Evolutionary conservation across 30 jellyfish, hydroid and myxozoan species (phyloP).

Genomic region (Cassiopea andromeda): DNA sequence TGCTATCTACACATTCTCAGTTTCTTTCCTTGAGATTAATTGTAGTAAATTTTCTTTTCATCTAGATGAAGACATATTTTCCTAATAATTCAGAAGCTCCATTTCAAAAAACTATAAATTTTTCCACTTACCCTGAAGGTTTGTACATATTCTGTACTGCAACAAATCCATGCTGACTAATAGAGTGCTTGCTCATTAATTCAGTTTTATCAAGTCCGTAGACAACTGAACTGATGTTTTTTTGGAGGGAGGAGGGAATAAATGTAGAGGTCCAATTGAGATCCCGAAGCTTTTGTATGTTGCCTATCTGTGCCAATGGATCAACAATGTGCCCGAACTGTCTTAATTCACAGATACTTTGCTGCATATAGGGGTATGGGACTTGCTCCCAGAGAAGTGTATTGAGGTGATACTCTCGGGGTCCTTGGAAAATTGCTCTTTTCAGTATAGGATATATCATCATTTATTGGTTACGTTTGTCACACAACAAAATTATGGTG

Average conservation of each 20-base stretch:
- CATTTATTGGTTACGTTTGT: too few relatives aligned
- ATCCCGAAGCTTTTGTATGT: background rate
- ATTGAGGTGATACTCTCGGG: too few relatives aligned
- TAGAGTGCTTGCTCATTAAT: background rate
- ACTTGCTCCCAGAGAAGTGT: too few relatives aligned
- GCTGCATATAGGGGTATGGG: too few relatives aligned
- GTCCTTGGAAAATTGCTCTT: too few relatives aligned
- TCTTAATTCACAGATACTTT: too few relatives aligned
- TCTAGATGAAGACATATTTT: slow-evolving; percentile 32
- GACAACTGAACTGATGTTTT: background rate
- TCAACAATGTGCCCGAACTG: background rate
- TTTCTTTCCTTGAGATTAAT: background rate
- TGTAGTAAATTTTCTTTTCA: background rate
- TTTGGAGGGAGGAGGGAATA: background rate
- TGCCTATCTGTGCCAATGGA: background rate
- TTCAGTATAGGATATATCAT: too few relatives aligned
- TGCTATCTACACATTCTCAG: background rate
- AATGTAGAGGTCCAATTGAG: background rate
- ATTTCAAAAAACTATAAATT: slow-evolving; percentile 4
- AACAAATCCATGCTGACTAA: background rate
- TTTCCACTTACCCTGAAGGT: slow-evolving; percentile 36
- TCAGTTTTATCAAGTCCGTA: background rate
- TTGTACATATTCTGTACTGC: background rate
- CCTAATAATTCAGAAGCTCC: slow-evolving; percentile 7
- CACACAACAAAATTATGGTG: too few relatives aligned